These are phyloP conservation scores for Tortricodes alternella DNA, from an alignment of 2,888 invertebrate species.

Conservation along the genomic window DNA sequence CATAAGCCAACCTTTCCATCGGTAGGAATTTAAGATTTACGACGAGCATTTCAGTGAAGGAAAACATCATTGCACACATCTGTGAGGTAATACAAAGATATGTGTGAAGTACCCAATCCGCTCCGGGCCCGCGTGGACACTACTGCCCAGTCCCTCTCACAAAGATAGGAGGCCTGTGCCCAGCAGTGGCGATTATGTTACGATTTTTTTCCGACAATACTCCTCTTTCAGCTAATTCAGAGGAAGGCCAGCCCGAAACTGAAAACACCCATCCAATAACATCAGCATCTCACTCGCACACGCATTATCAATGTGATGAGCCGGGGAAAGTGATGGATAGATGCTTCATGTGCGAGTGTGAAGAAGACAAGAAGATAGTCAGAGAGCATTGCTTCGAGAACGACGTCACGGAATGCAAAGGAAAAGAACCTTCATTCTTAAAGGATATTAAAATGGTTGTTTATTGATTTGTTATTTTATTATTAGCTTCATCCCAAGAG, in stretches of 20 bases:
- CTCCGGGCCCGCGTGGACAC: too few relatives aligned
- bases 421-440: constrained; percentile 51
- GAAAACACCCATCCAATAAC: background rate
- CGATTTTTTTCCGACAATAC: too few relatives aligned
- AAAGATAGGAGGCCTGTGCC: too few relatives aligned
- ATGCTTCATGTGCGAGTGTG: constrained; percentile 66
- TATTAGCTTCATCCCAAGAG: too few relatives aligned
- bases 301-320: constrained; percentile 48
- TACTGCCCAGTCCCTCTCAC: too few relatives aligned
- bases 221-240: background rate
- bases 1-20: too few relatives aligned
- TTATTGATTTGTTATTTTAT: background rate
- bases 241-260: background rate
- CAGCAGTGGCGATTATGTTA: too few relatives aligned
- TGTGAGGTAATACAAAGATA: too few relatives aligned
- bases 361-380: constrained; percentile 40
- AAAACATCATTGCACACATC: too few relatives aligned
- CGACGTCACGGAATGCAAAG: constrained; percentile 43
- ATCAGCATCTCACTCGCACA: constrained; percentile 45
- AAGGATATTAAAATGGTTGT: constrained; percentile 30
- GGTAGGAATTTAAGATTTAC: too few relatives aligned
- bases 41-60: too few relatives aligned
- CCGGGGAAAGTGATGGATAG: constrained; percentile 50
- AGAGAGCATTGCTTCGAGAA: constrained; percentile 66
- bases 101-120: too few relatives aligned